phyloP scores from a whole-genome alignment of 2,888 invertebrate species.

The Junonia oenone region DNA sequence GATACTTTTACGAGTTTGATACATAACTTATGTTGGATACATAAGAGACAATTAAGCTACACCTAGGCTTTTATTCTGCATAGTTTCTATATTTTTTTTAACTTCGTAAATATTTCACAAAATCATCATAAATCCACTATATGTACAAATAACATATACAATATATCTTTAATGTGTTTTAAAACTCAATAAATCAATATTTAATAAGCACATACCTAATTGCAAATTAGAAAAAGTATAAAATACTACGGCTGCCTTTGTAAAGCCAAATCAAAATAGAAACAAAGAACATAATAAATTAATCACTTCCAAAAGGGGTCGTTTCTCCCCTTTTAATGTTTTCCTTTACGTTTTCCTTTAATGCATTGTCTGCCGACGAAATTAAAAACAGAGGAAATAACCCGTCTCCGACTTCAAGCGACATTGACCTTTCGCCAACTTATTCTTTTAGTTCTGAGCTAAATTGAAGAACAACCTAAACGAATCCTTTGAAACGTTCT shows the following conservation, averaged over 20 bases:
- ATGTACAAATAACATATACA: not conserved
- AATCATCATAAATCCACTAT: no score
- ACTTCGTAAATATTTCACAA: not conserved
- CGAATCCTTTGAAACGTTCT: not conserved
- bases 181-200: no score
- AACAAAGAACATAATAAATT: conserved; percentile 77
- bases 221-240: conserved; percentile 4
- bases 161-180: no score
- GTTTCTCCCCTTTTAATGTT: conserved; percentile 67
- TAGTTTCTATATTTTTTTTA: not conserved
- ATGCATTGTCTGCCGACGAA: conserved; percentile 73
- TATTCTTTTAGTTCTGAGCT: conserved; percentile 19
- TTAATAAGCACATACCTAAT: no score
- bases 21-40: conserved; percentile 62
- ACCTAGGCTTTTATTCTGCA: conserved; percentile 16
- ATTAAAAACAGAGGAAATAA: conserved; percentile 71
- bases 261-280: conserved; percentile 62
- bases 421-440: conserved; percentile 52
- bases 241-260: conserved; percentile 20
- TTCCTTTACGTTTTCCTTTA: conserved; percentile 74
- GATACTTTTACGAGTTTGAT: conserved; percentile 77
- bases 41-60: conserved; percentile 22
- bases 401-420: conserved; percentile 56
- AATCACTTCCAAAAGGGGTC: conserved; percentile 72
- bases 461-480: conserved; percentile 8